phyloP scores from a whole-genome alignment of 2,113 vertebrate genomes.

The Plestiodon gilberti region DNA sequence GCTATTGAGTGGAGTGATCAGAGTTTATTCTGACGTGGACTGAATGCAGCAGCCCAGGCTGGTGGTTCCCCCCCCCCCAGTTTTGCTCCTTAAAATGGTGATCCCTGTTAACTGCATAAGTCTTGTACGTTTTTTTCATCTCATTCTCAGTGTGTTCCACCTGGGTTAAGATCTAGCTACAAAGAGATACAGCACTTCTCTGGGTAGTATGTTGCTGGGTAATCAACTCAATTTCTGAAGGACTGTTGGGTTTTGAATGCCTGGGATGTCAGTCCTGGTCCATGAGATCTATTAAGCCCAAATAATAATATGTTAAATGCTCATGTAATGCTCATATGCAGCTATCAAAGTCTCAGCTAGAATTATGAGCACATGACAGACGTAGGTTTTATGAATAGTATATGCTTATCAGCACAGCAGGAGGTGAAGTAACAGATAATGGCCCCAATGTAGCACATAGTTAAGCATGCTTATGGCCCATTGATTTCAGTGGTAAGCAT shows the following conservation, averaged over 20 bases:
- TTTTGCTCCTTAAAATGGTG: not conserved
- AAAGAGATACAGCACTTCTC: not conserved
- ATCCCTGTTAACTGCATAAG: not conserved
- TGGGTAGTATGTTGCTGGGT: not conserved
- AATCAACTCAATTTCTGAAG: not conserved
- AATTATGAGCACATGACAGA: not conserved
- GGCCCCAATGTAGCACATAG: no score
- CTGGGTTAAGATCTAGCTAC: not conserved
- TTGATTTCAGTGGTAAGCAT: not conserved
- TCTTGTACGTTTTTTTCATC: not conserved
- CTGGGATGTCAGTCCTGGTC: not conserved
- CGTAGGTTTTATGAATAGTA: not conserved
- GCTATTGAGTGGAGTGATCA: not conserved
- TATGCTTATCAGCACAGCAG: not conserved
- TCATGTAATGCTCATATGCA: not conserved
- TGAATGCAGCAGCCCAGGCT: not conserved
- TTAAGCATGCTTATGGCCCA: not conserved
- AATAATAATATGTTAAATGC: not conserved
- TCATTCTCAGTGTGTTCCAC: no score
- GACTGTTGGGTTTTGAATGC: not conserved
- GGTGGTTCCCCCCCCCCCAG: not conserved
- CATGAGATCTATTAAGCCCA: not conserved
- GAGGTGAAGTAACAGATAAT: not conserved
- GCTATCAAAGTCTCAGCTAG: not conserved
- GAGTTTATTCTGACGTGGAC: not conserved